These are phyloP conservation scores for Rhabdomys pumilio DNA, from an alignment of 2,797 vertebrate species.

Conservation along the genomic window DNA sequence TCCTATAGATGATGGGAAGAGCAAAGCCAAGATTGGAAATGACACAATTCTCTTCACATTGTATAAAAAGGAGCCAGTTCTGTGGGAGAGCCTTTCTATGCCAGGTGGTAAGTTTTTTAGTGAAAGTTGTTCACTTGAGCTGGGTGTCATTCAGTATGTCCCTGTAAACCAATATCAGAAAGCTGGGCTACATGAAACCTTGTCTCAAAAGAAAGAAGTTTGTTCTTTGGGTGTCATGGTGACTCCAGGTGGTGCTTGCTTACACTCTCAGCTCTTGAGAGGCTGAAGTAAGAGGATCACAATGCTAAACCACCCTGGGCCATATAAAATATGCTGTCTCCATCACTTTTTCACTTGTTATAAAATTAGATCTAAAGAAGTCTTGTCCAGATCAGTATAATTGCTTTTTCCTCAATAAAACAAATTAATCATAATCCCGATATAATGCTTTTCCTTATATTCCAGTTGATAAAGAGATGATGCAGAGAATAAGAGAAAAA, in stretches of 20 bases:
- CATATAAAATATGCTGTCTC: not conserved
- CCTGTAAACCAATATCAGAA: not conserved
- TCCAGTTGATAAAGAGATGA: conserved; percentile 92
- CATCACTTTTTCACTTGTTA: not conserved
- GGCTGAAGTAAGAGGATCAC: not conserved
- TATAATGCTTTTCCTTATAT: conserved; percentile 50
- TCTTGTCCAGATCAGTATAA: conserved; percentile 15
- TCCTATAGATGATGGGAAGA: conserved; percentile 93
- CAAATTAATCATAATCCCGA: conserved; percentile 40
- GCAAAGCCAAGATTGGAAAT: conserved; percentile 94
- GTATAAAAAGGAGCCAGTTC: conserved; percentile 90
- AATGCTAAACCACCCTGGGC: not conserved
- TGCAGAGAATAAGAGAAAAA: conserved; percentile 91
- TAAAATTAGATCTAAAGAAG: conserved; percentile 16
- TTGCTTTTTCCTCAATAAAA: conserved; percentile 52
- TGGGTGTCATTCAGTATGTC: not conserved
- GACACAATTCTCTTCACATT: conserved; percentile 92
- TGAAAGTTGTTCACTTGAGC: conserved; percentile 3
- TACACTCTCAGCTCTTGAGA: not conserved
- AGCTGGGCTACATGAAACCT: not conserved
- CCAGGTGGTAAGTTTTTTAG: conserved; percentile 87
- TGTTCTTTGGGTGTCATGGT: not conserved
- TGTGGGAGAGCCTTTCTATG: conserved; percentile 92
- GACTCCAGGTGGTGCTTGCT: no score
- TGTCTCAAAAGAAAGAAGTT: not conserved